Conservation (phyloP, 2,888 invertebrate genomes). For the Maniola hyperantus region DNA sequence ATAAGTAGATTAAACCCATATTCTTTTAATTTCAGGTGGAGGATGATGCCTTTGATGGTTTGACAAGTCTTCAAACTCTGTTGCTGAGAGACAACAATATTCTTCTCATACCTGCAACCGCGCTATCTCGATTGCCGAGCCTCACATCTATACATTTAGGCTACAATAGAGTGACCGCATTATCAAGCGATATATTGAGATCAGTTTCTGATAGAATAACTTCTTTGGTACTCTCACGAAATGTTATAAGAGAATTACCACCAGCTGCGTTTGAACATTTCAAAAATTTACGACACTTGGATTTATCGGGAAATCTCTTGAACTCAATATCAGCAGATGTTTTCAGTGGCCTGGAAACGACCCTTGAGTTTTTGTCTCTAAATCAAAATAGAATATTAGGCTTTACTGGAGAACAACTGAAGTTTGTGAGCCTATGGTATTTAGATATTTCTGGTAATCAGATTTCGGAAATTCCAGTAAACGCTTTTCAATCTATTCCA, state of each 20-base stretch:
- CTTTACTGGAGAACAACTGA: slow-evolving; percentile 85
- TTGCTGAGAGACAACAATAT: slow-evolving; percentile 94
- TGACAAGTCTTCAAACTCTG: slow-evolving; percentile 88
- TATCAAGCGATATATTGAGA: slow-evolving; percentile 89
- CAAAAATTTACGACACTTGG: slow-evolving; percentile 86
- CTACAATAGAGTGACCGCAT: slow-evolving; percentile 93
- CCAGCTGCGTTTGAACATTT: slow-evolving; percentile 90
- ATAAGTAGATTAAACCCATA: too few species aligned
- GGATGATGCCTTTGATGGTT: slow-evolving; percentile 93
- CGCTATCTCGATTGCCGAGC: slow-evolving; percentile 89
- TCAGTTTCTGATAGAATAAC: slow-evolving; percentile 88
- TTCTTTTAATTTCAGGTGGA: slow-evolving; percentile 85
- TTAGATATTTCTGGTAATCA: slow-evolving; percentile 92
- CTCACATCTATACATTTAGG: slow-evolving; percentile 89
- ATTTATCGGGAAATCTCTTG: slow-evolving; percentile 91
- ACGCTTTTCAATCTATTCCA: slow-evolving; percentile 85
- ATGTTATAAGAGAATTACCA: slow-evolving; percentile 93
- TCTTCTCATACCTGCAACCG: slow-evolving; percentile 91
- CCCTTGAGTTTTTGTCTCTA: slow-evolving; percentile 86
- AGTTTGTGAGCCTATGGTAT: slow-evolving; percentile 84
- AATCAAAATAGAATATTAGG: slow-evolving; percentile 88
- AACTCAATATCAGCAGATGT: slow-evolving; percentile 87
- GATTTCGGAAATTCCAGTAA: slow-evolving; percentile 86
- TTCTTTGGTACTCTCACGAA: slow-evolving; percentile 89
- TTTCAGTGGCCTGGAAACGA: slow-evolving; percentile 89